A percentile compares a stretch with the other conserved stretches of the same genome.
Evolutionary conservation across 1,140 invertebrate species (phyloP).

Genomic region (Apis dorsata): DNA sequence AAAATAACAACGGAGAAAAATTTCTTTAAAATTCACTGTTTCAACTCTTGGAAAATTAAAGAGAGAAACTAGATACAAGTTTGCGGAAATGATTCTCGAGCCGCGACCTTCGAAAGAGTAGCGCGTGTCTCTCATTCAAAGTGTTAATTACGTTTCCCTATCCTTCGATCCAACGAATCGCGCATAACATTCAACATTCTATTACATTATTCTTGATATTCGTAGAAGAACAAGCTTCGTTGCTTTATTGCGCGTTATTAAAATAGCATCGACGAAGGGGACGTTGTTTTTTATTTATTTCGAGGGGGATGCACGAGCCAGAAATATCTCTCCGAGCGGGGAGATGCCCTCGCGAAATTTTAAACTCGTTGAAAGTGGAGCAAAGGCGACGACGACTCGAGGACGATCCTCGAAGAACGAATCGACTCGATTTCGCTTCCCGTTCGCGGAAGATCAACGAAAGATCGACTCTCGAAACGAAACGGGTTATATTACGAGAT

Average conservation of each 20-base stretch:
- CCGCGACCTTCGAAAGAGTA: neutral
- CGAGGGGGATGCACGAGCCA: neutral
- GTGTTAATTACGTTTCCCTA: conserved; percentile 36
- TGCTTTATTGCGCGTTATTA: neutral
- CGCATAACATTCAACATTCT: too few species aligned
- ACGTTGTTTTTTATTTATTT: neutral
- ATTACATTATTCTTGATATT: too few species aligned
- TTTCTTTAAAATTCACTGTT: conserved; percentile 8
- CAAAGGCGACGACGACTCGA: neutral
- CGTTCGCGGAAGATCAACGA: too few species aligned
- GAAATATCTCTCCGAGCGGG: neutral
- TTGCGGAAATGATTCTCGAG: neutral
- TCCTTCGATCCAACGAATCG: neutral
- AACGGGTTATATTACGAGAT: neutral
- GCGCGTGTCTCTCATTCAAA: neutral
- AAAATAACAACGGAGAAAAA: neutral
- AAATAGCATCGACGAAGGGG: neutral
- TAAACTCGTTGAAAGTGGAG: neutral
- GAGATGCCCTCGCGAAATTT: neutral
- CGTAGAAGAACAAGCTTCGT: neutral
- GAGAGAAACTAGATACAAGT: neutral
- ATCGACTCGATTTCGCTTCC: too few species aligned
- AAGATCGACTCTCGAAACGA: neutral
- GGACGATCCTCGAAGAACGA: neutral
- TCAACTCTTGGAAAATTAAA: neutral